Base-by-base conservation (phyloP, 1,140 invertebrate genomes). In the Drosophila fuyamai region DNA sequence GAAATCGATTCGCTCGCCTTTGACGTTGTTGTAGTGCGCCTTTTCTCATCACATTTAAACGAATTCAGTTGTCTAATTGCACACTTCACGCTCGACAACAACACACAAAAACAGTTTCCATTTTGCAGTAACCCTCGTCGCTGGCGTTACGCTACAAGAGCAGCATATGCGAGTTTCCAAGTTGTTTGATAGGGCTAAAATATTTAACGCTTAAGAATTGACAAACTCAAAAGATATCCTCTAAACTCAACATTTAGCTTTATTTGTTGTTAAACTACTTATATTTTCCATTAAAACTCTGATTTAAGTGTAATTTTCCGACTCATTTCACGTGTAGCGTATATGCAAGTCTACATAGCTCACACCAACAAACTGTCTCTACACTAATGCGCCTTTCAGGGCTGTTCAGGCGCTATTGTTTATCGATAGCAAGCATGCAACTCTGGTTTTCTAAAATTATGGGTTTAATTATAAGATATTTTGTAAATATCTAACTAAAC, bases 1-100 rank as follows among this genome's bases (percentile, higher is more conserved):
- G 38, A 66, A 81, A 79, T 82, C 57, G 43, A 68, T 66, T 72
- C 58, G 68, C 62, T 75, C 27, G 63, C 36, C 60, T 53, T 78
- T 47, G 46, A 44, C 53, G 75, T 60, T 68, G 29, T 41, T 68
- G 48, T 55, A 50, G 38, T 53, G 18, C n/a, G 29, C 12, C 41
- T 61, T 84, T 53, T 63, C 29, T 57, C 43, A 68, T 70, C 70
- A 78, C 79, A 82, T 74, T 82, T 76, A 85, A 82, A 65, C 54
- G 76, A 67, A 80, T 80, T 89, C 60, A 44, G 44, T 59, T 75
- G 74, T 41, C 78, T 63, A 88, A 89, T 80, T 88, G 79, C 79
- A 85, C 81, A 88, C 83, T 89, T 88, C 67, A 88, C 72, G 80
- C 76, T 83, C 72, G 76, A 88, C 83, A 88, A 88, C 84, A 88